A percentile compares a stretch with the other conserved stretches of the same genome.
phyloP scores from a whole-genome alignment of 2,113 vertebrate species.

The Gobius niger region DNA sequence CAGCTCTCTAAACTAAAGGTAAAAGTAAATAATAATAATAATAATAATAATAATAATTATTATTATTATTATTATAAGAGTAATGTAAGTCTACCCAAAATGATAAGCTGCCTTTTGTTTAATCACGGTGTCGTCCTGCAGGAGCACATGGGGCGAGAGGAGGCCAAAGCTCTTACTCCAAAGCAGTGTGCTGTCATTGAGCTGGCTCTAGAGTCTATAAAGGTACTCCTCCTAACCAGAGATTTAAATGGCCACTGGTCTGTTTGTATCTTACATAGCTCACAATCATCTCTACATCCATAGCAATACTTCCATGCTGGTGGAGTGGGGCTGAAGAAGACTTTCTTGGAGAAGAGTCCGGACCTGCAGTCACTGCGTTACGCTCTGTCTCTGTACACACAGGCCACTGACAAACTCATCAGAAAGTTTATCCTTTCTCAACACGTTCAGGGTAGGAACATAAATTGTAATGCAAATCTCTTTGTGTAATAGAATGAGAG shows the following conservation, averaged over 20 bases:
- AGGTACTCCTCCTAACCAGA: slow-evolving; percentile 73
- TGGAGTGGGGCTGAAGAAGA: slow-evolving; percentile 94
- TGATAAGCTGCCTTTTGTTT: background rate
- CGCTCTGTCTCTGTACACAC: slow-evolving; percentile 94
- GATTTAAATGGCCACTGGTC: background rate
- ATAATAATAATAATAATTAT: no score
- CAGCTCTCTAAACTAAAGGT: slow-evolving; percentile 96
- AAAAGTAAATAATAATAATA: no score
- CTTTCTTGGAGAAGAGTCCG: slow-evolving; percentile 95
- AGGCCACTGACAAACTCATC: slow-evolving; percentile 97
- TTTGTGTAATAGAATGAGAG: background rate
- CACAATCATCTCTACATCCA: background rate
- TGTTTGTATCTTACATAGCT: background rate
- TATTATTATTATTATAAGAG: no score
- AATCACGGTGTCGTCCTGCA: slow-evolving; percentile 50
- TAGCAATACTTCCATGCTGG: slow-evolving; percentile 99
- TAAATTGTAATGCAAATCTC: background rate
- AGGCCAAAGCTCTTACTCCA: slow-evolving; percentile 92
- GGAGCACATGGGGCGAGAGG: slow-evolving; percentile 98
- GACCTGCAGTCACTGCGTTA: slow-evolving; percentile 95
- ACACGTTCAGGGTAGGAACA: slow-evolving; percentile 82
- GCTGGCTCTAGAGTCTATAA: slow-evolving; percentile 94
- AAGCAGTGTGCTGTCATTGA: slow-evolving; percentile 97
- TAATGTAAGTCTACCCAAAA: background rate
- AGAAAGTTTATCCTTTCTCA: slow-evolving; percentile 96